Base-by-base conservation (phyloP, 2,888 invertebrate species). In the Bembecia ichneumoniformis region DNA sequence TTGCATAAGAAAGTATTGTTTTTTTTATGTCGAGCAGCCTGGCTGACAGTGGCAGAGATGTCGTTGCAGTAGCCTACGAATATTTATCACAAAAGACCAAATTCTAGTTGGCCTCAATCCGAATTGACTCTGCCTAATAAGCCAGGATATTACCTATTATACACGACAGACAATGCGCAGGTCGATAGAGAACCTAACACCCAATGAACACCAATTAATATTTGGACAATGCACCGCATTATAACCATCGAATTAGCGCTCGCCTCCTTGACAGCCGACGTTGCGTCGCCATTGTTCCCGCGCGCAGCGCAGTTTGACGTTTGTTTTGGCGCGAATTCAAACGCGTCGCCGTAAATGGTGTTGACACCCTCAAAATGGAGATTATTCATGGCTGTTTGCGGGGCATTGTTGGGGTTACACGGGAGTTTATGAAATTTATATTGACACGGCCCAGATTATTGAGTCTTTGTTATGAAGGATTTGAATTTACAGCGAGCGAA, bases 341-440 rank as follows among this genome's bases (percentile, higher is more conserved):
- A 70, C 71, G 69, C 69, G 58, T 56, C 62, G 64, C 62, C 65
- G 65, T 66, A 71, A 71, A 73, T 81, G 82, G 73, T 77, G 81
- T 78, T 82, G 82, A 82, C 82, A 80, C 81, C 81, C 79, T 76
- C 81, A 79, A 77, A 78, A 81, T 79, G 76, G 77, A 80, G 81
- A 82, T 82, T 82, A 82, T 82, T 82, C 82, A 82, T 82, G 81
- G 81, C 79, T 77, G 79, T 81, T 81, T 79, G 79, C 74, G 71
- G 67, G 64, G 73, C 74, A 68, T 81, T 80, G 81, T 81, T 68
- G 68, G 77, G 71, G 77, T 72, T 75, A 72, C 68, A 70, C 74
- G 58, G 57, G 77, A 78, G 79, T 81, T 81, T 82, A 81, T 81
- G 81, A 82, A 81, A 82, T 82, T 82, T 82, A 82, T 80, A 80